These are phyloP conservation scores for Gasterosteus nipponicus DNA, from an alignment of 2,113 vertebrate genomes.

Conservation along the genomic window DNA sequence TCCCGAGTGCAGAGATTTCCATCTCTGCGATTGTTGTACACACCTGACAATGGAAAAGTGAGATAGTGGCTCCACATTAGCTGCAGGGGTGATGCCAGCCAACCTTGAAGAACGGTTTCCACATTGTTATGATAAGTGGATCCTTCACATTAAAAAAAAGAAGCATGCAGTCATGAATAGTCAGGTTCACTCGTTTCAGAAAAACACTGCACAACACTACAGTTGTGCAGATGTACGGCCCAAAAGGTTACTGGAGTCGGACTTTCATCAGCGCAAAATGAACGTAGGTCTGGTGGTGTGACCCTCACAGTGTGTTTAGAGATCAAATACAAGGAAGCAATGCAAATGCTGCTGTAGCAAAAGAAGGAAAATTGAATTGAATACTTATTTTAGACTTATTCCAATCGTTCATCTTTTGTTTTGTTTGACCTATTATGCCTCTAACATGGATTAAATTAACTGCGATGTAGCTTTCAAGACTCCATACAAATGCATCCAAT, in stretches of 20 bases:
- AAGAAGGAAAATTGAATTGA: no score
- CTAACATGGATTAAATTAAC: not conserved
- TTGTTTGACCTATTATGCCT: not conserved
- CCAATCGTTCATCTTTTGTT: not conserved
- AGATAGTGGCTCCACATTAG: not conserved
- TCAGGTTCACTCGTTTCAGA: not conserved
- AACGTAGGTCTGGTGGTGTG: no score
- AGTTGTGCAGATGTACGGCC: not conserved
- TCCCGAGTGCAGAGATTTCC: not conserved
- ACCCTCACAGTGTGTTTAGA: not conserved
- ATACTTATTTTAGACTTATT: not conserved
- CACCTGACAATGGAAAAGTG: not conserved
- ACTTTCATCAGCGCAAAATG: not conserved
- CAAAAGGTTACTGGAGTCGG: not conserved
- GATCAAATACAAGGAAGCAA: not conserved
- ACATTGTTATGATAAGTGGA: not conserved
- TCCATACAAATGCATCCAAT: not conserved
- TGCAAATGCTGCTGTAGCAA: not conserved
- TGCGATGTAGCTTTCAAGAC: not conserved
- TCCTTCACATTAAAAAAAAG: no score
- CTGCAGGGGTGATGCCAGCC: not conserved
- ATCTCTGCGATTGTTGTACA: not conserved
- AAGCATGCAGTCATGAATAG: not conserved
- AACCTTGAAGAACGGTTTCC: conserved; percentile 3
- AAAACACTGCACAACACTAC: not conserved